A percentile compares a stretch with the other conserved stretches of the same genome.
Conservation (phyloP, 2,113 vertebrate species). For the Pachypanchax playfairii region DNA sequence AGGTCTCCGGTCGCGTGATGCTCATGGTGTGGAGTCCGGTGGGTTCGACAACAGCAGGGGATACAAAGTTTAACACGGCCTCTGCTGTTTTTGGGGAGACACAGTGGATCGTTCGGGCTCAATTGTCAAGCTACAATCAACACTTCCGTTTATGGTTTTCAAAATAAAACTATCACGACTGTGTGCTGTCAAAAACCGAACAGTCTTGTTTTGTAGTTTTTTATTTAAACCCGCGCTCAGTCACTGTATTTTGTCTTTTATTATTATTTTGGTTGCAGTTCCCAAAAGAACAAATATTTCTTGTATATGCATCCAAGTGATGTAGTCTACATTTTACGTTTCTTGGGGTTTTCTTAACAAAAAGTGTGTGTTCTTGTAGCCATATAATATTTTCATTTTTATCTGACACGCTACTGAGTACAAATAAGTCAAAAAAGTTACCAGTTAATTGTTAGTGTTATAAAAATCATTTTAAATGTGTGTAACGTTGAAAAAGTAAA, state of each 20-base stretch:
- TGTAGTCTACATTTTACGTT: too few species aligned
- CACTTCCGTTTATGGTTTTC: background rate
- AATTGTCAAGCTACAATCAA: background rate
- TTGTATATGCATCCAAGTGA: too few species aligned
- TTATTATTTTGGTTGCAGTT: too few species aligned
- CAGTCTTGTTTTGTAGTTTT: background rate
- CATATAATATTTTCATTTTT: too few species aligned
- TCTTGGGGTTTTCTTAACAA: too few species aligned
- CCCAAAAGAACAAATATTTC: too few species aligned
- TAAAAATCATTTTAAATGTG: too few species aligned
- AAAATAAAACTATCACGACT: conserved; percentile 13
- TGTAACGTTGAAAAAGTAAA: too few species aligned
- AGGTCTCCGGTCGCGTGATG: conserved; percentile 37
- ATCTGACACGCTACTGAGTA: too few species aligned
- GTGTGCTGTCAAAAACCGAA: background rate
- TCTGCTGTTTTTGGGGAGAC: background rate
- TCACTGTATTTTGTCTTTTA: background rate
- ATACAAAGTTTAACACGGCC: conserved; percentile 6
- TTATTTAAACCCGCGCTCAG: background rate
- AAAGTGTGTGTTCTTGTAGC: too few species aligned
- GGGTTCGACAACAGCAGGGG: background rate
- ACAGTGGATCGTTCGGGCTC: background rate
- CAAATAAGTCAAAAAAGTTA: too few species aligned
- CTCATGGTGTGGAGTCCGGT: conserved; percentile 23
- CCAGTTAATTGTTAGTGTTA: too few species aligned